Evolutionary conservation across 2,888 invertebrate genomes (phyloP), one percentile per base, ranked within the genome.

Genomic region (Lydus trimaculatus): DNA sequence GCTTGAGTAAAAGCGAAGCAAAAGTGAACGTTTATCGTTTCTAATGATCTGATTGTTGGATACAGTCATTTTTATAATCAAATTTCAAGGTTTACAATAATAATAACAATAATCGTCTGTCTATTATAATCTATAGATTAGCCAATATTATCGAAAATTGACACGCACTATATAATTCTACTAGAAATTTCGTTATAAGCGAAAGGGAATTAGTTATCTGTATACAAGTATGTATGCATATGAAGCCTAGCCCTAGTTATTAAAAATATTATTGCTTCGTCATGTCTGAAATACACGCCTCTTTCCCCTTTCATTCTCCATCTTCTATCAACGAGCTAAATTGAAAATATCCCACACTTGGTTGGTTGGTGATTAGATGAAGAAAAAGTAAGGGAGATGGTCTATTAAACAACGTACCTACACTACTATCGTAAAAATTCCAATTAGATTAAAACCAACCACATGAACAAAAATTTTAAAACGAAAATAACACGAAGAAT

Each of bases 21-120:
- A 52, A 52, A 52, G 48, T 52, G 48, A 52, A 52, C 48, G 48
- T 52, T 52, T 52, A 52, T 52, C 48, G 23, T 52, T 52, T 52
- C 20, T 52, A 52, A 52, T 52, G 48, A 52, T 52, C 48, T 52
- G 23, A 52, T 43, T 43, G 43, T 43, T 17, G n/a, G 8, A 43
- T 52, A 52, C 23, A 52, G n/a, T 52, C 48, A 11, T 52, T 52
- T 52, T 48, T 23, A 9, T 52, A 52, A 52, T 52, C 48, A 52
- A 52, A 52, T 52, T 52, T 52, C 48, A 52, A 52, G 48, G 48
- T 20, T 52, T 13, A 52, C 43, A 43, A n/a, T n/a, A 17, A 43
- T 36, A 36, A 15, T 13, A 36, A 36, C 13, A 36, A 36, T 36
- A 43, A 17, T 3, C 1, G 43, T 43, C 43, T 43, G 43, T 43